These are phyloP conservation scores for Ctenicera cuprea DNA, from an alignment of 2,888 invertebrate species.

Conservation along the genomic window DNA sequence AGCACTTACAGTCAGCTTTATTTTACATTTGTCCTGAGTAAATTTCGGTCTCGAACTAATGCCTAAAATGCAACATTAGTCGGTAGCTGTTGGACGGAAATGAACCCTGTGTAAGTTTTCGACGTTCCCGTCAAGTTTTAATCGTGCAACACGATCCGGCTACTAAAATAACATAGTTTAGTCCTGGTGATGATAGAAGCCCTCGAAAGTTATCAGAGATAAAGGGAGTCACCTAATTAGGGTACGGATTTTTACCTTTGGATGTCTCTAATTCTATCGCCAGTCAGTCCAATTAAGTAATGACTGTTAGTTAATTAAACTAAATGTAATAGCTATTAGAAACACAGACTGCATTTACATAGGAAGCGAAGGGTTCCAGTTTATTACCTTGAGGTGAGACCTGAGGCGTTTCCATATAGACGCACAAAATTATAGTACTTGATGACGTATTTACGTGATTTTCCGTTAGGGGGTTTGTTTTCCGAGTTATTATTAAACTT, in stretches of 20 bases:
- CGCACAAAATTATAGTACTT: constrained; percentile 3
- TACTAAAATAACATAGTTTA: constrained; percentile 10
- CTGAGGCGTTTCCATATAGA: constrained; percentile 13
- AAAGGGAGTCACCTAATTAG: constrained; percentile 8
- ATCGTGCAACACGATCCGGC: constrained; percentile 20
- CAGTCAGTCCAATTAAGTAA: constrained; percentile 64
- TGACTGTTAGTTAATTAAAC: constrained; percentile 67
- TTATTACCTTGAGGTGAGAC: constrained; percentile 57
- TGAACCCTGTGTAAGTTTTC: constrained; percentile 5
- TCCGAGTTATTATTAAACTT: constrained; percentile 4
- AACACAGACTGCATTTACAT: constrained; percentile 65
- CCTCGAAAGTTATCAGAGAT: neutral
- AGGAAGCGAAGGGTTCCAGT: constrained; percentile 58
- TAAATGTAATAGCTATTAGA: constrained; percentile 66
- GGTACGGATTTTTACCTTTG: constrained; percentile 21
- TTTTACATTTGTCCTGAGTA: constrained; percentile 33
- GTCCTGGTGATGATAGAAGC: neutral
- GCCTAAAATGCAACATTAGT: constrained; percentile 4
- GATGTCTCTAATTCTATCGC: constrained; percentile 18
- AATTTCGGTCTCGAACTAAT: constrained; percentile 5
- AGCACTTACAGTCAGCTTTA: constrained; percentile 36
- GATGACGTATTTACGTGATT: constrained; percentile 16
- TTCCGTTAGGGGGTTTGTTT: constrained; percentile 5
- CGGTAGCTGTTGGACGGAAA: neutral
- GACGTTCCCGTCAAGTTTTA: constrained; percentile 11